A percentile compares a stretch with the other conserved stretches of the same genome.
phyloP scores from a whole-genome alignment of 2,888 invertebrate species.

The Homarus gammarus region DNA sequence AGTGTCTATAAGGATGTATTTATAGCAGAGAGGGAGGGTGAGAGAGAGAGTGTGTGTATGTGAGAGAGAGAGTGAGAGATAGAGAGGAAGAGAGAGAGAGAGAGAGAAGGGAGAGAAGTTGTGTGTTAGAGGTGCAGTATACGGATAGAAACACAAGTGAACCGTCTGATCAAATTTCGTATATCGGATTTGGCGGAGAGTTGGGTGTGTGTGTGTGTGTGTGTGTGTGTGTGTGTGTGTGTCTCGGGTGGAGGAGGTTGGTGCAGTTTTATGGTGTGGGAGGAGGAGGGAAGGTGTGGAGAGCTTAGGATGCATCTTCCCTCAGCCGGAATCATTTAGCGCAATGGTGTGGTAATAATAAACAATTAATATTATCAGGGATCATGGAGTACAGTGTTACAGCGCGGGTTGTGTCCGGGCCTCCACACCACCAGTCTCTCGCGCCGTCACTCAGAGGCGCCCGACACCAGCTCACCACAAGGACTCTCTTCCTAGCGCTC shows the following conservation, averaged over 20 bases:
- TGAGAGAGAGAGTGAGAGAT: background rate
- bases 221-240: too few species aligned
- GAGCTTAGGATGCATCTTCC: too few species aligned
- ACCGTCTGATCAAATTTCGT: too few species aligned
- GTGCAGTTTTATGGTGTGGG: too few species aligned
- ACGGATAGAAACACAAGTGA: too few species aligned
- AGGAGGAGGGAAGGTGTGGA: too few species aligned
- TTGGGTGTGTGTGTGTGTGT: too few species aligned
- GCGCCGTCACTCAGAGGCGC: constrained; percentile 41
- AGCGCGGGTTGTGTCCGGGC: constrained; percentile 6
- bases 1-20: too few species aligned
- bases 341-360: constrained; percentile 60
- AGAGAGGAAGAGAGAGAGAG: constrained; percentile 4
- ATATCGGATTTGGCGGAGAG: too few species aligned
- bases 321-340: constrained; percentile 38
- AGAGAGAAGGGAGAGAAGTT: background rate
- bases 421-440: constrained; percentile 11
- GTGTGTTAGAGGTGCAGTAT: background rate
- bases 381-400: constrained; percentile 26
- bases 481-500: constrained; percentile 41
- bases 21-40: too few species aligned
- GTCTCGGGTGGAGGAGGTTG: too few species aligned
- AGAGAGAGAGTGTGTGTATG: background rate
- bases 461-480: constrained; percentile 25
- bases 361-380: constrained; percentile 62